Conservation (phyloP, 2,888 invertebrate species). For the Cheilosia vulpina region DNA sequence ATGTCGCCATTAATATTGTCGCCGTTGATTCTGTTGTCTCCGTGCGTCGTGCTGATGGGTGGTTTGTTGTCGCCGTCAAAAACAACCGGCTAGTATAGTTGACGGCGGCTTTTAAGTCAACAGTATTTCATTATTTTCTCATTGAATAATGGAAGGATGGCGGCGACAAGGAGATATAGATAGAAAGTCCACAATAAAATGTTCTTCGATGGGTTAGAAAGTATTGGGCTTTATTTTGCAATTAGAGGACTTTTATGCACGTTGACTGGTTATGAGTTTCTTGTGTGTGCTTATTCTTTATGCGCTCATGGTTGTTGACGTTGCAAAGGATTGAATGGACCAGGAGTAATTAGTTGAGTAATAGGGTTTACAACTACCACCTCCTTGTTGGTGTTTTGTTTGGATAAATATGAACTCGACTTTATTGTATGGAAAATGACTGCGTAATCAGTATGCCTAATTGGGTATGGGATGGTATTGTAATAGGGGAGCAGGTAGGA, state of each 20-base stretch:
- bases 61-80: conserved; percentile 73
- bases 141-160: conserved; percentile 44
- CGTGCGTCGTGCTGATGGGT: conserved; percentile 61
- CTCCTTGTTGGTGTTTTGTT: conserved; percentile 22
- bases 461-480: conserved; percentile 32
- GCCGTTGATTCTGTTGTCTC: conserved; percentile 74
- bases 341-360: conserved; percentile 42
- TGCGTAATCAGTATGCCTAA: neutral
- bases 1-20: conserved; percentile 75
- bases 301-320: conserved; percentile 29
- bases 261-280: conserved; percentile 47
- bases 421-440: conserved; percentile 11
- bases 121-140: conserved; percentile 73
- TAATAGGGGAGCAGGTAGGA: neutral
- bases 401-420: neutral
- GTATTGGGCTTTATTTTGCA: conserved; percentile 61
- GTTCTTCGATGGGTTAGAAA: conserved; percentile 30
- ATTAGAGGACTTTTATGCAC: conserved; percentile 59
- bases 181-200: conserved; percentile 4
- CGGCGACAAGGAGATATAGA: neutral
- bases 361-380: conserved; percentile 48
- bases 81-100: conserved; percentile 73
- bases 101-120: conserved; percentile 73
- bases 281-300: neutral
- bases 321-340: conserved; percentile 31